A percentile compares a stretch with the other conserved stretches of the same genome.
phyloP scores from a whole-genome alignment of 2,113 vertebrate genomes.

The Cardinalis cardinalis region DNA sequence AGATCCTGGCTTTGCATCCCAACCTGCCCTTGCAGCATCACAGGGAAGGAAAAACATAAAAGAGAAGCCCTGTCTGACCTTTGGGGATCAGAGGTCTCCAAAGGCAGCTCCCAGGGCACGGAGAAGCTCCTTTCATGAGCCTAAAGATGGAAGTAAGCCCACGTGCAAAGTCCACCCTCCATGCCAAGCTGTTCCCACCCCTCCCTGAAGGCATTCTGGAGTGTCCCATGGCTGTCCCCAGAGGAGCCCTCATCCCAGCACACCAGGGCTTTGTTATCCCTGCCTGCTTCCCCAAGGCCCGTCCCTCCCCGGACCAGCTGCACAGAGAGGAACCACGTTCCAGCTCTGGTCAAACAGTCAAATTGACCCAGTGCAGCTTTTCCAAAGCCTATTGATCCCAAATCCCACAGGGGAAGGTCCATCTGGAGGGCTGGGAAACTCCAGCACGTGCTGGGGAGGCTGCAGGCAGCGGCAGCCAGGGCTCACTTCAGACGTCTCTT shows the following conservation, averaged over 20 bases:
- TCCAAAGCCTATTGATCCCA: slow-evolving; percentile 65
- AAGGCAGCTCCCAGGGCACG: neutral
- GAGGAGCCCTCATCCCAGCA: neutral
- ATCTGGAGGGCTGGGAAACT: slow-evolving; percentile 51
- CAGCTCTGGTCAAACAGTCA: slow-evolving; percentile 57
- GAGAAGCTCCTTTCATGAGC: neutral
- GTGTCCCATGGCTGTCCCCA: neutral
- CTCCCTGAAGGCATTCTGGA: neutral
- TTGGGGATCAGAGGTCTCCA: neutral
- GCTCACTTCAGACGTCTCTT: neutral
- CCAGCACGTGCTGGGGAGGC: slow-evolving; percentile 46
- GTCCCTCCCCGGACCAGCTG: slow-evolving; percentile 35
- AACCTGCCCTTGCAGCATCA: neutral
- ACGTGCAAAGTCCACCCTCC: neutral
- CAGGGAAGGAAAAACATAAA: neutral
- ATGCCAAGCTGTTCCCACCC: neutral
- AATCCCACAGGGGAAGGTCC: slow-evolving; percentile 47
- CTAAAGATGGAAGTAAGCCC: neutral
- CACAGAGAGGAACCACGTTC: slow-evolving; percentile 22
- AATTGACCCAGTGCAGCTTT: slow-evolving; percentile 42
- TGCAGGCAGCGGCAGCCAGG: neutral
- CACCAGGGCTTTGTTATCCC: slow-evolving; percentile 6
- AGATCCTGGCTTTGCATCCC: neutral
- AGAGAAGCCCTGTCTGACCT: neutral
- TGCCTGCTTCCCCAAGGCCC: neutral